Evolutionary conservation across 2,113 vertebrate species (phyloP), one percentile per base, ranked within the genome.

Genomic region (Myrmecophaga tridactyla): DNA sequence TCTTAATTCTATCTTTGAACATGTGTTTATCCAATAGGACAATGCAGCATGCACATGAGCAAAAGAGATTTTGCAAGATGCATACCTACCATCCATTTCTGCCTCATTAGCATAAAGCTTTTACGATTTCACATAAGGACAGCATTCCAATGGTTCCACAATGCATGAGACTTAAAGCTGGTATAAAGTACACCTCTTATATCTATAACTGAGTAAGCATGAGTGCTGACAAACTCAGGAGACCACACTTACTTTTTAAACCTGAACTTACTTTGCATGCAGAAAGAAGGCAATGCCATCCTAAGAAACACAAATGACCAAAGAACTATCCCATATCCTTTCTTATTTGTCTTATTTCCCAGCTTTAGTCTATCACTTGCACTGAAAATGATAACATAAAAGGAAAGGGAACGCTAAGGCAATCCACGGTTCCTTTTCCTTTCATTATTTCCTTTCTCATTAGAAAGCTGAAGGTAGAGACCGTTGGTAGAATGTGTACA

Each of bases 41-140:
- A 7, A 31, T 4, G 41, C 4, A 48, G 2, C 7, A 56, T 4
- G 43, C 12, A 0, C 8, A 2, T 46, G 7, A 92, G 1, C 14
- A 78, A 48, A 93, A 14, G 12, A 56, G 4, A 34, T 62, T 3
- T 9, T 41, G 23, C 36, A 25, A 20, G 18, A 4, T 7, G 4
- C 6, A 20, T 53, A 31, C 8, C 31, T 36, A 2, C 0, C 6
- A 17, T 72, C 72, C 29, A 7, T 69, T 39, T 4, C 39, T 10
- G 5, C 23, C 11, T 31, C 18, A 4, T 36, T 84, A 76, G 39
- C 29, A 36, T 39, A 6, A 6, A 36, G 21, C 7, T 2, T 36
- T 63, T 29, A 17, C 1, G 4, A 10, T 31, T 4, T 7, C 17
- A 7, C 20, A 18, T 31, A 2, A 39, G 14, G 43, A 56, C 10